Evolutionary conservation across 2,888 invertebrate genomes (phyloP).

Genomic region (Orchesellides sinensis): DNA sequence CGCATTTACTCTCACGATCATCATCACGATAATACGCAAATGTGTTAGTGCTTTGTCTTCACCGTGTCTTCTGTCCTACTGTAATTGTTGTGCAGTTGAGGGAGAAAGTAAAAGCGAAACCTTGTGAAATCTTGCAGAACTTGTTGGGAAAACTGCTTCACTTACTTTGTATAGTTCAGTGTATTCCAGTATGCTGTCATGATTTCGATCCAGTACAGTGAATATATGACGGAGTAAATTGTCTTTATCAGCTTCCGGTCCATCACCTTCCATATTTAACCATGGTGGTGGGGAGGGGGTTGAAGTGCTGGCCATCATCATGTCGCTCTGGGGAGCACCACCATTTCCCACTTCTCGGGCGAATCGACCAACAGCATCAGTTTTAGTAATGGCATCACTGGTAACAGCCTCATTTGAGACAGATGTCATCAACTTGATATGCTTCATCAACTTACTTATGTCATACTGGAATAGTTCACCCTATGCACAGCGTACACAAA

Average conservation of each 20-base stretch:
- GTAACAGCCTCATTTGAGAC: slow-evolving; percentile 51
- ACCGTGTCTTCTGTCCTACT: slow-evolving; percentile 30
- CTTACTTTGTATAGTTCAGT: slow-evolving; percentile 83
- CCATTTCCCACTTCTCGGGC: slow-evolving; percentile 30
- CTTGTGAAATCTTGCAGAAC: slow-evolving; percentile 77
- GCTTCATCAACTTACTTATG: slow-evolving; percentile 57
- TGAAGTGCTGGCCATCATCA: slow-evolving; percentile 13
- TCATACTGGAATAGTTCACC: slow-evolving; percentile 53
- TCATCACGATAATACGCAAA: slow-evolving; percentile 40
- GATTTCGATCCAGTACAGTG: slow-evolving; percentile 85
- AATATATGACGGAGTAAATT: slow-evolving; percentile 87
- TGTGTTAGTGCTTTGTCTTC: slow-evolving; percentile 55
- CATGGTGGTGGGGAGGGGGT: slow-evolving; percentile 23
- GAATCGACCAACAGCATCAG: slow-evolving; percentile 19
- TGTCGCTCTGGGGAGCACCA: slow-evolving; percentile 48
- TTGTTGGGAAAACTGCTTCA: slow-evolving; percentile 80
- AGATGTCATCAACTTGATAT: slow-evolving; percentile 61
- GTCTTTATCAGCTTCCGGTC: slow-evolving; percentile 79
- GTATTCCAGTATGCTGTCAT: slow-evolving; percentile 83
- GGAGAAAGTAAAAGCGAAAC: slow-evolving; percentile 18
- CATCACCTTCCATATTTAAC: slow-evolving; percentile 65
- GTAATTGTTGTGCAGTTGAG: background rate
- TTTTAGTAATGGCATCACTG: slow-evolving; percentile 8
- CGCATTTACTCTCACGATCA: slow-evolving; percentile 18
- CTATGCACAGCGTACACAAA: background rate